phyloP scores from a whole-genome alignment of 2,113 vertebrate species.

The Dicaeum eximium region DNA sequence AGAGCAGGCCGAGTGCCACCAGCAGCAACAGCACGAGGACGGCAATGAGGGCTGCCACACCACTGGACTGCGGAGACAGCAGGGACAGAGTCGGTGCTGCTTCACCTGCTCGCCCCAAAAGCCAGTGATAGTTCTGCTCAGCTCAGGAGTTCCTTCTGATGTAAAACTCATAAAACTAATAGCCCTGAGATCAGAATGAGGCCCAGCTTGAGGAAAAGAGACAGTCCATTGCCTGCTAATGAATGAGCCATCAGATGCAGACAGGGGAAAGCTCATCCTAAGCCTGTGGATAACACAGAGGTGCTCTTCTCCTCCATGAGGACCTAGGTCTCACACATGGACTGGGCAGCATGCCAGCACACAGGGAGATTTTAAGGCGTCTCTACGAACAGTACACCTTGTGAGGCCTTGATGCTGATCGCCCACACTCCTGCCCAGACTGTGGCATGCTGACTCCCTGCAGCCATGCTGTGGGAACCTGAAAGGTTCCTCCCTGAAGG shows the following conservation, averaged over 20 bases:
- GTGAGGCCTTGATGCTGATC: not conserved
- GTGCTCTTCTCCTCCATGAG: not conserved
- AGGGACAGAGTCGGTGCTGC: not conserved
- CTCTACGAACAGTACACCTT: not conserved
- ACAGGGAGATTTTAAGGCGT: not conserved
- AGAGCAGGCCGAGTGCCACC: constrained; percentile 79
- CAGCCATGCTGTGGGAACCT: not conserved
- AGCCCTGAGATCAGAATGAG: not conserved
- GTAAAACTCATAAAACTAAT: not conserved
- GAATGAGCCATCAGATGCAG: not conserved
- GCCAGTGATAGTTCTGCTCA: not conserved
- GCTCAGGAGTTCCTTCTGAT: not conserved
- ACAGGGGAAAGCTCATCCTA: not conserved
- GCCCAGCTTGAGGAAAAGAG: not conserved
- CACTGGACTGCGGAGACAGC: constrained; percentile 74
- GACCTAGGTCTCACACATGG: not conserved
- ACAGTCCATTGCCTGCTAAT: not conserved
- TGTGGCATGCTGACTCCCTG: not conserved
- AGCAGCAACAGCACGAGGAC: constrained; percentile 84
- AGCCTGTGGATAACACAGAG: not conserved
- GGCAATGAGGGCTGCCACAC: constrained; percentile 76
- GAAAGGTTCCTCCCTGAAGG: not conserved
- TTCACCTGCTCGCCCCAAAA: not conserved
- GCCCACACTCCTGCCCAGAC: not conserved
- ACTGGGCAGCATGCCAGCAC: accelerated